Evolutionary conservation across 2,797 vertebrate genomes (phyloP).

Genomic region (Potorous gilbertii): DNA sequence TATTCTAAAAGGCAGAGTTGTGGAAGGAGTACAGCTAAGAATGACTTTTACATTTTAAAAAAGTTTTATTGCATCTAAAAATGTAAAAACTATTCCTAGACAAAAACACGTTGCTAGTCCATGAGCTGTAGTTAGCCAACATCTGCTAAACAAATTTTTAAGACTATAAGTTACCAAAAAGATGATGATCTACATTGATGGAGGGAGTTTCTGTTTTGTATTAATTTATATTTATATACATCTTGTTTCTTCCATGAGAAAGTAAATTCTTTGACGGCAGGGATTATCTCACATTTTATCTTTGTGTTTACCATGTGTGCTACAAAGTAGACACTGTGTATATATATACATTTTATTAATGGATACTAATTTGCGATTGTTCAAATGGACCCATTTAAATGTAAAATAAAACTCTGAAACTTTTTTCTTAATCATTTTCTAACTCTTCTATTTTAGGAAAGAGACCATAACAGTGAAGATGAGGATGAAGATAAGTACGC

Average conservation of each 20-base stretch:
- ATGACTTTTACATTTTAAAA: background rate
- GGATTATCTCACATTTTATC: background rate
- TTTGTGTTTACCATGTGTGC: background rate
- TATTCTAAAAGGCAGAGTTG: background rate
- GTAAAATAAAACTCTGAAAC: background rate
- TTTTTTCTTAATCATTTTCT: slow-evolving; percentile 25
- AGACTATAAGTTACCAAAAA: background rate
- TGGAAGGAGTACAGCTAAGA: background rate
- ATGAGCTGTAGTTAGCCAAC: background rate
- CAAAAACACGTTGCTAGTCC: background rate
- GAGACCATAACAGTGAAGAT: slow-evolving; percentile 97
- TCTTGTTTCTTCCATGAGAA: background rate
- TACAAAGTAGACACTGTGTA: background rate
- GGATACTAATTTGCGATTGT: background rate
- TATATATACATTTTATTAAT: background rate
- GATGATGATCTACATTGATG: background rate
- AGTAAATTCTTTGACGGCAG: background rate
- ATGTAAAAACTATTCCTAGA: background rate
- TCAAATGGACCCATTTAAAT: slow-evolving; percentile 29
- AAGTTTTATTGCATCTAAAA: background rate
- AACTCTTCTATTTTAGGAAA: slow-evolving; percentile 85
- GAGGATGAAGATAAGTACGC: slow-evolving; percentile 99
- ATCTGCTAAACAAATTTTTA: background rate
- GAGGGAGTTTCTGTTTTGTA: background rate
- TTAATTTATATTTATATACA: background rate